Percentiles rank a stretch among this genome's conserved stretches.
These are phyloP conservation scores for Dryomyza anilis DNA, from an alignment of 2,888 invertebrate genomes.

Conservation along the genomic window DNA sequence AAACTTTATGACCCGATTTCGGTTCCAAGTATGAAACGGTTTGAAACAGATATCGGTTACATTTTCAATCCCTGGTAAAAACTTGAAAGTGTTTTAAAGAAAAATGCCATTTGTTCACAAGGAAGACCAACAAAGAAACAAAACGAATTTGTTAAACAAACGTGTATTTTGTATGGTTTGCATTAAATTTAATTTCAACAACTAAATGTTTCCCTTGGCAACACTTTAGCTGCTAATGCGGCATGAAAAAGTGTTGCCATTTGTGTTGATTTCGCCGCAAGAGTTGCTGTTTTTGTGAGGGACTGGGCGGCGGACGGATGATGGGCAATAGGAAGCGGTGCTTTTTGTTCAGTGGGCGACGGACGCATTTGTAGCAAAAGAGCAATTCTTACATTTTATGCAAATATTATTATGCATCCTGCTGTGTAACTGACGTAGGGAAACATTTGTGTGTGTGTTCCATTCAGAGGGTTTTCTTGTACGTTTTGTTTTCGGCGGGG, in stretches of 20 bases:
- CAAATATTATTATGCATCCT: conserved; percentile 20
- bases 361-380: neutral
- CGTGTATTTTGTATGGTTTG: neutral
- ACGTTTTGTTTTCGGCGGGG: no score
- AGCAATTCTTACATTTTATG: conserved; percentile 10
- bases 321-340: no score
- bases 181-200: neutral
- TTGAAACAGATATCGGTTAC: no score
- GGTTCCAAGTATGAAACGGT: no score
- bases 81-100: no score
- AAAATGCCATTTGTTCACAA: no score
- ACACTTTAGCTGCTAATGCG: neutral
- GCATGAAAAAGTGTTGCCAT: neutral
- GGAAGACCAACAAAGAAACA: no score
- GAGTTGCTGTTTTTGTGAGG: neutral
- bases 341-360: no score
- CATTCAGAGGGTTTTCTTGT: neutral
- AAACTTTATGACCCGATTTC: no score
- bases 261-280: neutral
- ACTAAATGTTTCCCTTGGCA: conserved; percentile 8
- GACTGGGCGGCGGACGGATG: conserved; percentile 9
- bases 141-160: no score
- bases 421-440: conserved; percentile 18
- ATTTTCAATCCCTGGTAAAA: no score
- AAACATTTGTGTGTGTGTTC: neutral